phyloP scores from a whole-genome alignment of 2,888 invertebrate genomes.

The Lasioglossum oenotherae region DNA sequence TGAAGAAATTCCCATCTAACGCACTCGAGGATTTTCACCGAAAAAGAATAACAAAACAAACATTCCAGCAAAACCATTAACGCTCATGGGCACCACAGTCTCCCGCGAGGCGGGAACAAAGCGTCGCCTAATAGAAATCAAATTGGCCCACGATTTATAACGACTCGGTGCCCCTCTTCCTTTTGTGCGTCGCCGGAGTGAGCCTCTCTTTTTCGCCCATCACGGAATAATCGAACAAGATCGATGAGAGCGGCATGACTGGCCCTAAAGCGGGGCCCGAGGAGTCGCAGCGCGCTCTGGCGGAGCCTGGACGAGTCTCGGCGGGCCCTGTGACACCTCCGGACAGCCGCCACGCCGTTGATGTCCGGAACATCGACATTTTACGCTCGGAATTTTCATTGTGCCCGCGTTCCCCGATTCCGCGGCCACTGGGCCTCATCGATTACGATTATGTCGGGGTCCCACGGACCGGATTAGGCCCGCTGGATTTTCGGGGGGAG shows the following conservation, averaged over 20 bases:
- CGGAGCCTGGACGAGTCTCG: conserved; percentile 18
- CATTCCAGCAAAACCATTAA: conserved; percentile 68
- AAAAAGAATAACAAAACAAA: background rate
- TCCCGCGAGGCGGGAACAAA: conserved; percentile 80
- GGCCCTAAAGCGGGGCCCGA: conserved; percentile 56
- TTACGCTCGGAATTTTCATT: conserved; percentile 67
- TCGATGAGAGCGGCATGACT: conserved; percentile 84
- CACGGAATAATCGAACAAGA: conserved; percentile 84
- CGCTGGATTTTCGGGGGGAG: conserved; percentile 24
- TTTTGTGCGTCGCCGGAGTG: conserved; percentile 56
- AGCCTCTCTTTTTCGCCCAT: conserved; percentile 80
- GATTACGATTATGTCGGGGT: conserved; percentile 39
- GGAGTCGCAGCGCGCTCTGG: conserved; percentile 35
- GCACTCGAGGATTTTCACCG: background rate
- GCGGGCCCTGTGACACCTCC: conserved; percentile 30
- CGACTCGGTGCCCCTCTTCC: conserved; percentile 67
- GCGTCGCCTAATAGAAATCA: conserved; percentile 82
- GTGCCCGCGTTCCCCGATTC: background rate
- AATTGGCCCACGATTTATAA: conserved; percentile 81
- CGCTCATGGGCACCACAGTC: conserved; percentile 51
- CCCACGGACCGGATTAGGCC: conserved; percentile 14
- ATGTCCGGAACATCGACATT: conserved; percentile 79
- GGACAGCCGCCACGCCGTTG: conserved; percentile 55
- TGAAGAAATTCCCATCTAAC: background rate
- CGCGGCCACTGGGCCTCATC: background rate